These are phyloP conservation scores for Tapirus terrestris DNA, from an alignment of 2,113 vertebrate species.

Conservation along the genomic window DNA sequence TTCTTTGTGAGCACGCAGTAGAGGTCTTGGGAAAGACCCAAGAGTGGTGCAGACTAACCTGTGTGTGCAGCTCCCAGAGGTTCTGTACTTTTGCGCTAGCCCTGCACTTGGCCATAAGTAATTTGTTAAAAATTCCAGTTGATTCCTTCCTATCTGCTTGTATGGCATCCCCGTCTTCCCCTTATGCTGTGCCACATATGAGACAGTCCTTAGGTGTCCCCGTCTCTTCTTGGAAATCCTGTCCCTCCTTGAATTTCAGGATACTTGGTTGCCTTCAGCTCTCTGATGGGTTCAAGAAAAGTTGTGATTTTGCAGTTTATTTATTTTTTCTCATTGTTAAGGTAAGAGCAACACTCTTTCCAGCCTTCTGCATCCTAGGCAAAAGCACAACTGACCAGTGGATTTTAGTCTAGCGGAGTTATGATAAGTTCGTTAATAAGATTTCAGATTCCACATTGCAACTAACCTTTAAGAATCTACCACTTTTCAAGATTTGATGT, in stretches of 20 bases:
- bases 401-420: not conserved
- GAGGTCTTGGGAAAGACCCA: not conserved
- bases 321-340: not conserved
- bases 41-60: not conserved
- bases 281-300: not conserved
- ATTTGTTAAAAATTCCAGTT: not conserved
- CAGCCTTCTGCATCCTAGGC: not conserved
- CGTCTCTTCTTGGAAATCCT: not conserved
- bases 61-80: not conserved
- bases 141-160: not conserved
- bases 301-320: not conserved
- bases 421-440: not conserved
- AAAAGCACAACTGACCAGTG: not conserved
- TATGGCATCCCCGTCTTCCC: not conserved
- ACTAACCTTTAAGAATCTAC: not conserved
- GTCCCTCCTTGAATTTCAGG: not conserved
- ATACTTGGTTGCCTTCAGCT: not conserved
- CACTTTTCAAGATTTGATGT: not conserved
- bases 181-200: not conserved
- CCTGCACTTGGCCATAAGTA: not conserved
- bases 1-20: not conserved
- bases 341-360: not conserved
- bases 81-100: not conserved
- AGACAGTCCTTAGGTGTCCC: not conserved
- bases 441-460: not conserved